Evolutionary conservation across 2,113 vertebrate species (phyloP).

Genomic region (Rutilus rutilus): DNA sequence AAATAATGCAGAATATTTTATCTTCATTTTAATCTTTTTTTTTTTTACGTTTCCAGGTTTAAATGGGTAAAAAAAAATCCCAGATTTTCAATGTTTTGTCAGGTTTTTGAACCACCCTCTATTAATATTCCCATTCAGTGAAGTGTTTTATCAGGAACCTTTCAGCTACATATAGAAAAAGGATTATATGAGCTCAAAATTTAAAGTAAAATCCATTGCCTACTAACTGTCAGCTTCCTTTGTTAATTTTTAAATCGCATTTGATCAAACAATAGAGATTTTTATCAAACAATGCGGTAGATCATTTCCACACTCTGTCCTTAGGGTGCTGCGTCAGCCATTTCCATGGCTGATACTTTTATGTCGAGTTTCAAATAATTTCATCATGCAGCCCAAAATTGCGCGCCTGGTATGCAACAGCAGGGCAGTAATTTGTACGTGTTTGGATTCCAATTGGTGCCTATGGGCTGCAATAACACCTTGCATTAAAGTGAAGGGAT

Average conservation of each 20-base stretch:
- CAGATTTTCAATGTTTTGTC: neutral
- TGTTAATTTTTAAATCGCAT: constrained; percentile 39
- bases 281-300: constrained; percentile 72
- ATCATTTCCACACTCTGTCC: constrained; percentile 69
- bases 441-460: constrained; percentile 80
- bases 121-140: neutral
- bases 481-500: constrained; percentile 75
- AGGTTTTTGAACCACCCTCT: neutral
- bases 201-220: neutral
- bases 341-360: constrained; percentile 69
- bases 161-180: constrained; percentile 7
- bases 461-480: constrained; percentile 76
- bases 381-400: constrained; percentile 74
- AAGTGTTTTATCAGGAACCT: neutral
- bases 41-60: neutral
- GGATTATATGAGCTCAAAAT: neutral
- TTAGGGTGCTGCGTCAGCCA: constrained; percentile 76
- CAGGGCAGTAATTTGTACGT: constrained; percentile 77
- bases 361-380: constrained; percentile 79
- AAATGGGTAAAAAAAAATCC: neutral
- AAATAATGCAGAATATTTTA: neutral
- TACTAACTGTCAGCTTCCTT: constrained; percentile 6
- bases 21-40: too few species aligned
- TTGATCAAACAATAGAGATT: constrained; percentile 60
- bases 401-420: constrained; percentile 75